phyloP scores from a whole-genome alignment of 2,888 invertebrate species.

The Euplexia lucipara region DNA sequence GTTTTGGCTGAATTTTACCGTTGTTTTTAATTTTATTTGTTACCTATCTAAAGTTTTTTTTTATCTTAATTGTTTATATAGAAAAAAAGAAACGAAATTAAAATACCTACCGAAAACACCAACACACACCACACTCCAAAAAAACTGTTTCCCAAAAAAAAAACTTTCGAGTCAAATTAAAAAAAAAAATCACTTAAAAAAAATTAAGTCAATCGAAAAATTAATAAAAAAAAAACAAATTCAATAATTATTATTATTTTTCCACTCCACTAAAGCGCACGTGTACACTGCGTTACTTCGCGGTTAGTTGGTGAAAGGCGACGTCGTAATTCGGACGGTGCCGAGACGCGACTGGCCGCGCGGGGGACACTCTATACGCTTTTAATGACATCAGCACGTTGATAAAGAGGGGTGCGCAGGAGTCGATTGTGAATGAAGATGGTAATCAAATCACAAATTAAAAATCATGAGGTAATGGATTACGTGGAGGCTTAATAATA shows the following conservation, averaged over 20 bases:
- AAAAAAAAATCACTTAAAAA: background rate
- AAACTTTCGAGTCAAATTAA: background rate
- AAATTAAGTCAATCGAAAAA: background rate
- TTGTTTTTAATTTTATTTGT: background rate
- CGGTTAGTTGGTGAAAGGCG: conserved; percentile 7
- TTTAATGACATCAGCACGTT: conserved; percentile 16
- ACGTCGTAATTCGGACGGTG: conserved; percentile 24
- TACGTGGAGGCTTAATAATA: too few relatives aligned
- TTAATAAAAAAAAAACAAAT: background rate
- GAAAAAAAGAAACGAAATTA: background rate
- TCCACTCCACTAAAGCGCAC: conserved; percentile 44
- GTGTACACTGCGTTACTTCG: conserved; percentile 2
- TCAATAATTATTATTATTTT: background rate
- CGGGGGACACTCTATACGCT: background rate
- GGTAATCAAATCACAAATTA: too few relatives aligned
- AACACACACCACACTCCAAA: conserved; percentile 25
- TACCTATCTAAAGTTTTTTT: background rate
- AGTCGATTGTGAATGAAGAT: background rate
- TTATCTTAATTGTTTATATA: too few relatives aligned
- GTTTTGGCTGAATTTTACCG: background rate
- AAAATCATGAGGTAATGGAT: too few relatives aligned
- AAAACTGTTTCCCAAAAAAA: background rate
- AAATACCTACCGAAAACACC: conserved; percentile 35
- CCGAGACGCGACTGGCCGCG: conserved; percentile 34
- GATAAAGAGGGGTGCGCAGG: conserved; percentile 5